Conservation (phyloP, 2,113 vertebrate genomes). For the Chauna torquata region DNA sequence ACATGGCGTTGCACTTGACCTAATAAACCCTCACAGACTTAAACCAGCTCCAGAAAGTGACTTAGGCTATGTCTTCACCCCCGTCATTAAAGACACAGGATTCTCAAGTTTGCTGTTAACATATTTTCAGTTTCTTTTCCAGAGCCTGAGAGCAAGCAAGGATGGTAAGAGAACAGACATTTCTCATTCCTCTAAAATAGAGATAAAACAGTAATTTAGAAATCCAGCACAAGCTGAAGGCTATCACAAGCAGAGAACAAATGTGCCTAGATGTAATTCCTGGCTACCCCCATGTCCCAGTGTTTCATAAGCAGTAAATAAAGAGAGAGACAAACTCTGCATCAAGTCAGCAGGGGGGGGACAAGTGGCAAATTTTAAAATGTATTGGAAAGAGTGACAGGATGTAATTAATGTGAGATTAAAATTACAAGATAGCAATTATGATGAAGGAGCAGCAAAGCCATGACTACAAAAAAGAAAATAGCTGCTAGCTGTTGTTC, state of each 20-base stretch:
- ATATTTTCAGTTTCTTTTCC: neutral
- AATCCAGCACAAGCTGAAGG: neutral
- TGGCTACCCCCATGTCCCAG: neutral
- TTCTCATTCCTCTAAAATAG: neutral
- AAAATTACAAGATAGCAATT: neutral
- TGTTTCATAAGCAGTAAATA: neutral
- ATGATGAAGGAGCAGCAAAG: neutral
- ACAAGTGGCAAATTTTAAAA: neutral
- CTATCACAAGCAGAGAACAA: neutral
- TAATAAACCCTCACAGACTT: neutral
- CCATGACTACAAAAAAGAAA: neutral
- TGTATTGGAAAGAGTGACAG: neutral
- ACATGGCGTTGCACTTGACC: neutral
- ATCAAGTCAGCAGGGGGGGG: neutral
- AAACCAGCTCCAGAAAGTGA: neutral
- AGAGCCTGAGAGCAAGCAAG: neutral
- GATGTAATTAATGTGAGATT: neutral
- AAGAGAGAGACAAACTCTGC: neutral
- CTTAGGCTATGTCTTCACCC: neutral
- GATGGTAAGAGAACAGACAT: neutral
- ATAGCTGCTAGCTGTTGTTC: neutral
- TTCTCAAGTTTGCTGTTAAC: neutral
- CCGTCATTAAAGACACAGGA: neutral
- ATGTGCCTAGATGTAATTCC: neutral
- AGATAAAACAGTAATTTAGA: neutral